Conservation (phyloP, 2,113 vertebrate genomes). For the Pedetes capensis region DNA sequence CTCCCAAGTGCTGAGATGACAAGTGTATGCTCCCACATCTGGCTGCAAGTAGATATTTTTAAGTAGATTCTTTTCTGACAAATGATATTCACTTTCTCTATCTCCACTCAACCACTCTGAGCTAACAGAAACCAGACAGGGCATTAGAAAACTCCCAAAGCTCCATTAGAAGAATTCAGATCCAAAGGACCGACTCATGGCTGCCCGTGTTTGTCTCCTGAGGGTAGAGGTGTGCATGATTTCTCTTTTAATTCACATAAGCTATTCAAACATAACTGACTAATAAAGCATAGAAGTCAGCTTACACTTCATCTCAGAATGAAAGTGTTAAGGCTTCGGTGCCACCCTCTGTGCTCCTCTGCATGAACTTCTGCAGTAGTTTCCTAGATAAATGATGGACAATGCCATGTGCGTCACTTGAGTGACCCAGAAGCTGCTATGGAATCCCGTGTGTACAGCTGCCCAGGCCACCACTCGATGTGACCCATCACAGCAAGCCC, state of each 20-base stretch:
- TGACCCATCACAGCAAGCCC: neutral
- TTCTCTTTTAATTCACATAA: neutral
- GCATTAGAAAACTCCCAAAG: neutral
- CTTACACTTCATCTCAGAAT: neutral
- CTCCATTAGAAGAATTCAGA: neutral
- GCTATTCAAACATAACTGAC: neutral
- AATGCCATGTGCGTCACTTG: neutral
- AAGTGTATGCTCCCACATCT: neutral
- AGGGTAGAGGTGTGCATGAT: fast-evolving
- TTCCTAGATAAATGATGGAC: neutral
- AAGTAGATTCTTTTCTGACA: neutral
- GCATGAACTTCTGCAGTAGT: neutral
- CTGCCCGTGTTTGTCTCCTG: neutral
- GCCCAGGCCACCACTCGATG: neutral
- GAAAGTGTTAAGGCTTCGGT: neutral
- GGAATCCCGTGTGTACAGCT: neutral
- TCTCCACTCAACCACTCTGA: neutral
- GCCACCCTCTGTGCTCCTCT: neutral
- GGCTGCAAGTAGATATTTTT: neutral
- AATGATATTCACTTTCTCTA: neutral
- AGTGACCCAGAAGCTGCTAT: neutral
- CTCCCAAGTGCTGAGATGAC: neutral
- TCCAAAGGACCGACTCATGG: neutral
- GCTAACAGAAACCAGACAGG: neutral
- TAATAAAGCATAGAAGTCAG: neutral